phyloP scores from a whole-genome alignment of 2,113 vertebrate species.

The Motacilla alba region DNA sequence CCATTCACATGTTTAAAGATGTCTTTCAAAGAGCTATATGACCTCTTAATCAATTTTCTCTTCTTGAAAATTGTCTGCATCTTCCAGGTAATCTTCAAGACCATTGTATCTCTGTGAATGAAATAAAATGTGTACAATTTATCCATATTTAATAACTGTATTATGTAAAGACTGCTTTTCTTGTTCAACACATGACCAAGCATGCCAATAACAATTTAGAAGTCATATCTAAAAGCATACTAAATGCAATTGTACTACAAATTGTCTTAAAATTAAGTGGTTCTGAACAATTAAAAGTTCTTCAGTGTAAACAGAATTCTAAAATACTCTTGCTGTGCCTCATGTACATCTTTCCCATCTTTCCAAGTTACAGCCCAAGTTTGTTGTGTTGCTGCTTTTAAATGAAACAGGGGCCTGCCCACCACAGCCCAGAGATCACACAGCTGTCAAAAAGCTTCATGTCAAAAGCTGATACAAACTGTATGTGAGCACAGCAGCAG shows the following conservation, averaged over 20 bases:
- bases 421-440: neutral
- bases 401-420: neutral
- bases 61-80: slow-evolving; percentile 82
- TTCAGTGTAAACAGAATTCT: neutral
- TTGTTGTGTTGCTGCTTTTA: neutral
- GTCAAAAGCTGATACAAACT: neutral
- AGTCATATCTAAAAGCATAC: neutral
- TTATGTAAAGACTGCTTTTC: neutral
- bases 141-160: neutral
- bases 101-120: slow-evolving; percentile 72
- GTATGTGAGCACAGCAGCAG: neutral
- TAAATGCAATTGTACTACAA: neutral
- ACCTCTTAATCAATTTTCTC: slow-evolving; percentile 77
- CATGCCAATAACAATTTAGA: neutral
- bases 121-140: slow-evolving; percentile 24
- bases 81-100: slow-evolving; percentile 74
- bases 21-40: slow-evolving; percentile 15
- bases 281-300: neutral
- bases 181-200: neutral
- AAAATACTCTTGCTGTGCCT: neutral
- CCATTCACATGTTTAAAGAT: slow-evolving; percentile 19
- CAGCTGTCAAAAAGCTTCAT: neutral
- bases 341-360: neutral
- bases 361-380: neutral
- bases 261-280: neutral